These are phyloP conservation scores for Harpagifer antarcticus DNA, from an alignment of 2,797 vertebrate species.

Conservation along the genomic window DNA sequence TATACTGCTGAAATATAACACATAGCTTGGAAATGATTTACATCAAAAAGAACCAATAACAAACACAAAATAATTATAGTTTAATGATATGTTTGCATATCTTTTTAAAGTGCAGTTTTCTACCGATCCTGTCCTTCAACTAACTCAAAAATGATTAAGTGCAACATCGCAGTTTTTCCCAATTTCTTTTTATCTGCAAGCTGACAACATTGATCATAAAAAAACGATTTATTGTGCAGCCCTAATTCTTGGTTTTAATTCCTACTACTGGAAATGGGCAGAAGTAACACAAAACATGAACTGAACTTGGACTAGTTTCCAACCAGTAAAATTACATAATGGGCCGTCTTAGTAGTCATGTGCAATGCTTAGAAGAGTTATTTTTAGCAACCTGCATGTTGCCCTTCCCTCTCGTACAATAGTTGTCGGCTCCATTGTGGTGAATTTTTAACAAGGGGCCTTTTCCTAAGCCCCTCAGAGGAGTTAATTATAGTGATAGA, in stretches of 20 bases:
- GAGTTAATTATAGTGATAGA: slow-evolving; percentile 91
- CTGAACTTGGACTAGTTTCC: slow-evolving; percentile 67
- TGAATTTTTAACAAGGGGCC: slow-evolving; percentile 86
- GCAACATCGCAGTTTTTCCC: no score
- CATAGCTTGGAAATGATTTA: no score
- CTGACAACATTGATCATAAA: no score
- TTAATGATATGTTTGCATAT: no score
- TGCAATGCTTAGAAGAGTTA: slow-evolving; percentile 71
- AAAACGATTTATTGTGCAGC: no score
- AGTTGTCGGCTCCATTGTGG: slow-evolving; percentile 81
- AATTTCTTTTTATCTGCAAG: no score
- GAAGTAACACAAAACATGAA: slow-evolving; percentile 41
- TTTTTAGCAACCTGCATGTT: slow-evolving; percentile 80
- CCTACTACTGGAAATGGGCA: slow-evolving; percentile 15
- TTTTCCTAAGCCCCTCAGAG: slow-evolving; percentile 87
- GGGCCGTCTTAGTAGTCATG: slow-evolving; percentile 70
- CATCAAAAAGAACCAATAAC: no score
- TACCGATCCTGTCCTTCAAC: no score
- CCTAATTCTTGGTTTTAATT: background rate
- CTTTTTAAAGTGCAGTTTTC: no score
- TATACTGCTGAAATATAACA: no score
- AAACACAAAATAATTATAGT: no score
- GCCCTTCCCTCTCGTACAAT: slow-evolving; percentile 78
- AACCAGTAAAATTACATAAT: slow-evolving; percentile 77
- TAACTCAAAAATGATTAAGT: no score